Base-by-base conservation (phyloP, 2,888 invertebrate genomes). In the Gnatocerus cornutus region DNA sequence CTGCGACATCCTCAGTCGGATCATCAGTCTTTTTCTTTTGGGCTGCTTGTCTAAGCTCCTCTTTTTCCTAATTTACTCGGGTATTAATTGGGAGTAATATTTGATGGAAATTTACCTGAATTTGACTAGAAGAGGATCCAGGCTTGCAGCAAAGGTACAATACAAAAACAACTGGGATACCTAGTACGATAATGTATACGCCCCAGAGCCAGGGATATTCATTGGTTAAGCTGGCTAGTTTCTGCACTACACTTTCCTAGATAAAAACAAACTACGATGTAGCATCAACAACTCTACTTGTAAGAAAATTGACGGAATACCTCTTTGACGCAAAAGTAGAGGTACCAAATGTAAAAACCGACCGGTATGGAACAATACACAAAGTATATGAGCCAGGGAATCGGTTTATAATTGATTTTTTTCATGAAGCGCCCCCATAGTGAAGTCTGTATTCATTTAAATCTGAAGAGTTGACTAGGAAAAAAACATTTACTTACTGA, bases 181-280 rank as follows among this genome's bases (percentile, higher is more conserved):
- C 92, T 79, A 93, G 86, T 68, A 90, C 89, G 75, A 97, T 85
- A 80, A 96, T 89, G 86, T 93, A 93, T 61, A 96, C 91, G 52
- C 91, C 95, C 93, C 95, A 98, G 79, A 97, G 88, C 93, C 96
- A 95, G 29, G 98, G 98, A 83, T 94, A 91, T 73, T 94, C 92
- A 78, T 92, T 92, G 71, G 95, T 93, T 81, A 91, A 91, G 81
- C 90, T 89, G 79, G 93, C 88, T 78, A 93, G 85, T 78, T 93
- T 92, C 80, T 91, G 90, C 85, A 96, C 87, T 78, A 92, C 87
- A 73, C 93, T 93, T 82, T 94, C 95, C 95, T 96, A 88, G 76
- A 66, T 58, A 73, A 69, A 74, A 71, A 85, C 84, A 76, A 77
- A 76, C 82, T 71, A 72, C 74, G 59, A 65, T 56, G 65, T 13